Evolutionary conservation across 2,113 vertebrate species (phyloP).

Genomic region (Antechinus flavipes): DNA sequence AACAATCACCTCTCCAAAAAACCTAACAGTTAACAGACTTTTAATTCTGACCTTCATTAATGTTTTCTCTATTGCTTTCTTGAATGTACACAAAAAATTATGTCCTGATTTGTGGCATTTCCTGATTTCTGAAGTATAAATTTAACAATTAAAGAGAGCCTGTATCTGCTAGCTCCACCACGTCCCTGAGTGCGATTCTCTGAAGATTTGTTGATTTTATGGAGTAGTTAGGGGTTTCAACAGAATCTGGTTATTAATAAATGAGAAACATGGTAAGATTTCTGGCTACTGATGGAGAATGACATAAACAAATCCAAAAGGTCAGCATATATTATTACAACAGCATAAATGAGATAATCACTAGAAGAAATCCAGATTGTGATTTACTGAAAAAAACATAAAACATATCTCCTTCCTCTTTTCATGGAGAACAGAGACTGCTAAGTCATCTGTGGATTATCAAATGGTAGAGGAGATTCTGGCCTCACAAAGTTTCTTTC

Average conservation of each 20-base stretch:
- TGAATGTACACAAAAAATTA: not conserved
- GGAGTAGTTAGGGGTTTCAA: not conserved
- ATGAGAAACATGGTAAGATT: not conserved
- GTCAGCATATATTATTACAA: not conserved
- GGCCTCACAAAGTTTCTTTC: not conserved
- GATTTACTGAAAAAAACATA: not conserved
- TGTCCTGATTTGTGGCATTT: not conserved
- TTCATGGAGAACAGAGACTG: not conserved
- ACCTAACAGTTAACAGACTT: not conserved
- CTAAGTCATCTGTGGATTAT: not conserved
- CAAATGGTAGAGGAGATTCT: not conserved
- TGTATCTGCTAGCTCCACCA: not conserved
- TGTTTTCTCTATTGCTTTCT: not conserved
- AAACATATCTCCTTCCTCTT: not conserved
- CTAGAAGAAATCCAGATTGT: not conserved
- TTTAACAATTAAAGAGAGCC: not conserved
- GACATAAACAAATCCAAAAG: not conserved
- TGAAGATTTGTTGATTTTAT: not conserved
- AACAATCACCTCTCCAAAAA: not conserved
- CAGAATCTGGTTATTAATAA: not conserved
- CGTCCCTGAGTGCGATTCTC: not conserved
- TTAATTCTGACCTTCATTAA: not conserved
- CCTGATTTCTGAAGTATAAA: not conserved
- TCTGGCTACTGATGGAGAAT: not conserved
- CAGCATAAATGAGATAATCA: not conserved